Evolutionary conservation across 2,888 invertebrate genomes (phyloP).

Genomic region (Parnassius smintheus): DNA sequence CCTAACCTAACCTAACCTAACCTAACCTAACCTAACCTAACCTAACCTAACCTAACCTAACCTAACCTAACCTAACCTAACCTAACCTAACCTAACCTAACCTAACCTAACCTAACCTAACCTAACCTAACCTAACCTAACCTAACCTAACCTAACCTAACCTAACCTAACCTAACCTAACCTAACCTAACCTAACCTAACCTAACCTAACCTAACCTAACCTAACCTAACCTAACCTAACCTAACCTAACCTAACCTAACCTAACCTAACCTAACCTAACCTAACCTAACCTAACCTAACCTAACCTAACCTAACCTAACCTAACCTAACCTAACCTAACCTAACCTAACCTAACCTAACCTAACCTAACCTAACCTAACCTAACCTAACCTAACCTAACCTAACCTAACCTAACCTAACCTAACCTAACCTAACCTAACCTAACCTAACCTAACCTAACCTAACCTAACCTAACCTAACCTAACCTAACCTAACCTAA

Average conservation of each 20-base stretch:
- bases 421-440: background rate
- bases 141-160: constrained; percentile 30
- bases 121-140: constrained; percentile 29
- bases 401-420: too few relatives aligned
- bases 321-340: background rate
- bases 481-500: background rate
- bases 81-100: too few relatives aligned
- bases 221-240: too few relatives aligned
- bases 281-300: background rate
- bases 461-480: constrained; percentile 21
- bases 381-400: too few relatives aligned
- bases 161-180: constrained; percentile 31
- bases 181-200: constrained; percentile 27
- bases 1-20: too few relatives aligned
- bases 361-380: too few relatives aligned
- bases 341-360: background rate
- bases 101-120: constrained; percentile 2
- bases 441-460: constrained; percentile 23
- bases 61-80: too few relatives aligned
- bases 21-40: too few relatives aligned
- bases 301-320: background rate
- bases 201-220: too few relatives aligned
- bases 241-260: too few relatives aligned
- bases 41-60: too few relatives aligned
- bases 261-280: too few relatives aligned